phyloP scores from a whole-genome alignment of 2,888 invertebrate genomes.

The Stictocephala bisonia region DNA sequence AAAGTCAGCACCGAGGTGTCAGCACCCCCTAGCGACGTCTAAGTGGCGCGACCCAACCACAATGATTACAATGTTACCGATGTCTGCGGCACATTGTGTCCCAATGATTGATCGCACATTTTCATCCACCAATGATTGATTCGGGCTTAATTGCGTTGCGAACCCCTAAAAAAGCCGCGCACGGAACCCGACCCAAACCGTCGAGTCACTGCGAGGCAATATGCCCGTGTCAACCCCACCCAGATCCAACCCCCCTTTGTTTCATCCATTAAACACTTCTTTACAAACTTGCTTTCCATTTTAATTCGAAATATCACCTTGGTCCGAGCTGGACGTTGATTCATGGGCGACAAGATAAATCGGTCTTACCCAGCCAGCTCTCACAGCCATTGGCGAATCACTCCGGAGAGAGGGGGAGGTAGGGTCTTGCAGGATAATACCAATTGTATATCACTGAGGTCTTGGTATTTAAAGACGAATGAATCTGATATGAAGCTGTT shows the following conservation, averaged over 20 bases:
- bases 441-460: too few species aligned
- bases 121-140: slow-evolving; percentile 39
- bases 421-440: too few species aligned
- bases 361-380: neutral
- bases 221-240: slow-evolving; percentile 15
- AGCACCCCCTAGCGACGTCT: too few species aligned
- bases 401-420: too few species aligned
- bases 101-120: slow-evolving; percentile 37
- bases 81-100: slow-evolving; percentile 26
- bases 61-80: slow-evolving; percentile 9
- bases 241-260: slow-evolving; percentile 4
- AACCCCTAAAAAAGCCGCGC: slow-evolving; percentile 29
- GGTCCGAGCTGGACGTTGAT: slow-evolving; percentile 34
- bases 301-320: slow-evolving; percentile 42
- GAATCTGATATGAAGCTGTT: too few species aligned
- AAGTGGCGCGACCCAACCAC: neutral
- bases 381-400: too few species aligned
- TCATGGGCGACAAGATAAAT: slow-evolving; percentile 34
- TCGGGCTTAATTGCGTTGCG: slow-evolving; percentile 41
- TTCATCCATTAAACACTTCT: slow-evolving; percentile 42
- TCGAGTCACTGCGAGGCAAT: slow-evolving; percentile 31
- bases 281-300: slow-evolving; percentile 42
- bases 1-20: too few species aligned
- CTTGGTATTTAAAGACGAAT: too few species aligned
- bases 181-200: slow-evolving; percentile 4